A percentile compares a stretch with the other conserved stretches of the same genome.
Evolutionary conservation across 2,888 invertebrate species (phyloP).

Genomic region (Anodontia alba): DNA sequence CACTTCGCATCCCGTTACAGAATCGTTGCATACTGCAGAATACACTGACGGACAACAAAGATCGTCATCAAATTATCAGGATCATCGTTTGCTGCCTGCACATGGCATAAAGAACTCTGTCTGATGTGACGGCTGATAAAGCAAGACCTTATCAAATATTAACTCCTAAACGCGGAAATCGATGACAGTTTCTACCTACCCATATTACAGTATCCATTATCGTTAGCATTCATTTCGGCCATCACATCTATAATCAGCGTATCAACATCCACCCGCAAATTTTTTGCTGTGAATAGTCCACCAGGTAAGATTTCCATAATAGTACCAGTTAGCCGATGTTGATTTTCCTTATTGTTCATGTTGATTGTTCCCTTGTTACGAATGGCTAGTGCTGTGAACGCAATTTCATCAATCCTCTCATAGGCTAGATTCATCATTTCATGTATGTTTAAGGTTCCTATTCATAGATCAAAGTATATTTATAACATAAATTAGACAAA

Average conservation of each 20-base stretch:
- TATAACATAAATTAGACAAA: too few relatives aligned
- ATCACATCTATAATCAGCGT: conserved; percentile 72
- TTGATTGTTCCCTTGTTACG: conserved; percentile 70
- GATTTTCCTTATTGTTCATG: conserved; percentile 61
- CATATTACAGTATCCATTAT: conserved; percentile 61
- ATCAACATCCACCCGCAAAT: conserved; percentile 58
- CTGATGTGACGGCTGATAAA: too few relatives aligned
- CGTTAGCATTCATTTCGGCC: conserved; percentile 64
- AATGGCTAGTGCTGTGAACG: conserved; percentile 68
- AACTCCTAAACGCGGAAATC: too few relatives aligned
- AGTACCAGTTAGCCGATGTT: conserved; percentile 46
- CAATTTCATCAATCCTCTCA: conserved; percentile 63
- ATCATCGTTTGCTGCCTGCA: too few relatives aligned
- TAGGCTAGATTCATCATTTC: conserved; percentile 69
- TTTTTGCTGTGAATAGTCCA: conserved; percentile 64
- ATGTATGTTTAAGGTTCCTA: conserved; percentile 68
- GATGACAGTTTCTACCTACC: conserved; percentile 19
- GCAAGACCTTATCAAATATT: too few relatives aligned
- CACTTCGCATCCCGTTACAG: too few relatives aligned
- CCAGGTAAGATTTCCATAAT: conserved; percentile 70
- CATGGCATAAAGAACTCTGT: too few relatives aligned
- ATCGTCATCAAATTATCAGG: too few relatives aligned
- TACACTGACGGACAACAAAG: too few relatives aligned
- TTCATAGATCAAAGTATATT: conserved; percentile 3
- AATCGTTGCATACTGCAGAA: too few relatives aligned